Percentiles rank a stretch among this genome's conserved stretches.
Conservation (phyloP, 2,888 invertebrate species). For the Euzophera pinguis region DNA sequence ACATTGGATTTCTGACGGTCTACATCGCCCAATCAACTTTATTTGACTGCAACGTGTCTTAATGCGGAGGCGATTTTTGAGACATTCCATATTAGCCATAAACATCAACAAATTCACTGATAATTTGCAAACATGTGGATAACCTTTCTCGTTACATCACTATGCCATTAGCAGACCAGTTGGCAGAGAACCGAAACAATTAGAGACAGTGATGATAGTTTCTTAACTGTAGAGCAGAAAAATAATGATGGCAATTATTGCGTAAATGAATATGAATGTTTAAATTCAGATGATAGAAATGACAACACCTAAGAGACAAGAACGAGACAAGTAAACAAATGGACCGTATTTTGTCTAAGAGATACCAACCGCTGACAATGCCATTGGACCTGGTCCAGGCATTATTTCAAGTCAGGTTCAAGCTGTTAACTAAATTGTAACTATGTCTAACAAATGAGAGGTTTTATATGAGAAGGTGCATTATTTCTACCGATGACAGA, state of each 20-base stretch:
- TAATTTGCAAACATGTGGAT: no score
- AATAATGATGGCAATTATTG: background rate
- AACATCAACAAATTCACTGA: no score
- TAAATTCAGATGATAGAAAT: background rate
- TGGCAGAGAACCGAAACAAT: no score
- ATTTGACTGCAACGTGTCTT: no score
- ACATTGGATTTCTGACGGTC: no score
- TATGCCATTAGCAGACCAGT: no score
- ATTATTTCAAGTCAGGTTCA: constrained; percentile 9
- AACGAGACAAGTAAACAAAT: constrained; percentile 1
- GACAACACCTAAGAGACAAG: background rate
- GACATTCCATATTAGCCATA: no score
- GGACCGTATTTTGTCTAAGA: background rate
- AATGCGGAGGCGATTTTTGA: no score
- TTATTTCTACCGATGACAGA: background rate
- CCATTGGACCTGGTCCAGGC: constrained; percentile 7
- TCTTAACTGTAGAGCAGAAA: no score
- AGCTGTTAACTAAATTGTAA: constrained; percentile 2
- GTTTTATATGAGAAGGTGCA: background rate
- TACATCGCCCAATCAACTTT: no score
- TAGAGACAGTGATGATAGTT: no score
- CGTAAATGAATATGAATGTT: background rate
- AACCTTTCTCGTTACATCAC: no score
- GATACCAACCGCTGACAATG: background rate
- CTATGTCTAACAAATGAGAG: background rate